phyloP scores from a whole-genome alignment of 2,888 invertebrate genomes.

The Dromius quadrimaculatus region DNA sequence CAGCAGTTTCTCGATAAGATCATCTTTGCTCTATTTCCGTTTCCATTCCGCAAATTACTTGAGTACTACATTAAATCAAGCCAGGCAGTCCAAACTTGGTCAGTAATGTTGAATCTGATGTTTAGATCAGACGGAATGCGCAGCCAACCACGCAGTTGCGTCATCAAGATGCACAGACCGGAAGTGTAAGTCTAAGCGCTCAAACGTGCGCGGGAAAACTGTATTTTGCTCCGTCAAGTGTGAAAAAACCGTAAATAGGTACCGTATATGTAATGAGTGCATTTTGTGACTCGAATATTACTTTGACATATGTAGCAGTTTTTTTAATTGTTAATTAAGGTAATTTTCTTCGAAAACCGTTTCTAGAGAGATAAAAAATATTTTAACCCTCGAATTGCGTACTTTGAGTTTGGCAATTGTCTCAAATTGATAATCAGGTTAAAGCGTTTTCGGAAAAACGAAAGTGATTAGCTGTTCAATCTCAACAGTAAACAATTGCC shows the following conservation, averaged over 20 bases:
- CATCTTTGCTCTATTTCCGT: constrained; percentile 25
- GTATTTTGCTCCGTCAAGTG: constrained; percentile 39
- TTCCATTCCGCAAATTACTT: constrained; percentile 2
- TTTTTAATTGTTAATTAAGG: constrained; percentile 25
- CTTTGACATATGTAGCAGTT: constrained; percentile 18
- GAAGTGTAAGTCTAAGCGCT: constrained; percentile 37
- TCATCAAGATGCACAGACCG: constrained; percentile 19
- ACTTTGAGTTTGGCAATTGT: too few species aligned
- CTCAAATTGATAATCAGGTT: too few species aligned
- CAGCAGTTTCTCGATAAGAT: constrained; percentile 3
- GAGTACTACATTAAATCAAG: not conserved
- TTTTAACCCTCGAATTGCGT: too few species aligned
- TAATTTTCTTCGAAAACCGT: not conserved
- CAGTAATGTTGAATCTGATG: constrained; percentile 24
- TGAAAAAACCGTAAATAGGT: constrained; percentile 37
- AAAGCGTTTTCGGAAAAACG: too few species aligned
- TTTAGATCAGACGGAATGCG: not conserved
- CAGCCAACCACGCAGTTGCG: constrained; percentile 15
- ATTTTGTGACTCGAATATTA: constrained; percentile 6
- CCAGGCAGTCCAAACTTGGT: not conserved
- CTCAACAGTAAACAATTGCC: constrained; percentile 25
- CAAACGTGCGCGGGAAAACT: constrained; percentile 40
- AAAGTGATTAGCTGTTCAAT: constrained; percentile 20
- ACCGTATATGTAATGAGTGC: constrained; percentile 25
- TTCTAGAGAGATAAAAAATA: too few species aligned